Percentiles rank a stretch among this genome's conserved stretches.
phyloP scores from a whole-genome alignment of 1,140 invertebrate genomes.

The Dryas iulia region DNA sequence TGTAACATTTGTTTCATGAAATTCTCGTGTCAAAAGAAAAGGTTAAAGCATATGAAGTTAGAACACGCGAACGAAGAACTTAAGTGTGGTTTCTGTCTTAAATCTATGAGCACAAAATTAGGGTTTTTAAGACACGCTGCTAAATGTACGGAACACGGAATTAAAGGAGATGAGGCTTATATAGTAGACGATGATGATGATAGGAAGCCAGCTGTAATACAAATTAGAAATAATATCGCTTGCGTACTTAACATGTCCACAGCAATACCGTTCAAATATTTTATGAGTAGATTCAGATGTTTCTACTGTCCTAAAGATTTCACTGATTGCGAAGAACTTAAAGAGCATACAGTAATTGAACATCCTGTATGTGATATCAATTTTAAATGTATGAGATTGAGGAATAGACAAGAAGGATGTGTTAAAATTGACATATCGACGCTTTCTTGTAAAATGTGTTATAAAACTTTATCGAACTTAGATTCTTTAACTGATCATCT shows the following conservation, averaged over 20 bases:
- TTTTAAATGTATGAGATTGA: constrained; percentile 58
- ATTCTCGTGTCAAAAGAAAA: constrained; percentile 25
- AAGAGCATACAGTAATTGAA: constrained; percentile 52
- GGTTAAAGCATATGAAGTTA: constrained; percentile 31
- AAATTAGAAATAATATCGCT: constrained; percentile 63
- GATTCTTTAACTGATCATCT: constrained; percentile 58
- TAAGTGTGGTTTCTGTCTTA: constrained; percentile 34
- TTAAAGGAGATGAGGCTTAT: constrained; percentile 5
- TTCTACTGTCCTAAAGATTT: constrained; percentile 67
- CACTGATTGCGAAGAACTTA: constrained; percentile 52
- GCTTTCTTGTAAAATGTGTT: constrained; percentile 59
- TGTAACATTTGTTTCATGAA: constrained; percentile 34
- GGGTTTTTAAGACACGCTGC: constrained; percentile 32
- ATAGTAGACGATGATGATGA: constrained; percentile 15
- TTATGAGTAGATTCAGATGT: constrained; percentile 57
- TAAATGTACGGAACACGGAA: constrained; percentile 17
- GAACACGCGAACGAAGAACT: constrained; percentile 21
- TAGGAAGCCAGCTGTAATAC: constrained; percentile 31
- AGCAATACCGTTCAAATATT: constrained; percentile 62
- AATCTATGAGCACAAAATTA: constrained; percentile 28
- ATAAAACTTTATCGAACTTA: constrained; percentile 43
- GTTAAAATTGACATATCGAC: constrained; percentile 60
- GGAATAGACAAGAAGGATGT: constrained; percentile 55
- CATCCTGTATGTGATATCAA: constrained; percentile 64
- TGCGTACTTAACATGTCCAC: constrained; percentile 68